Percentiles rank a stretch among this genome's conserved stretches.
Conservation (phyloP, 2,888 invertebrate genomes). For the Hesperia comma region DNA sequence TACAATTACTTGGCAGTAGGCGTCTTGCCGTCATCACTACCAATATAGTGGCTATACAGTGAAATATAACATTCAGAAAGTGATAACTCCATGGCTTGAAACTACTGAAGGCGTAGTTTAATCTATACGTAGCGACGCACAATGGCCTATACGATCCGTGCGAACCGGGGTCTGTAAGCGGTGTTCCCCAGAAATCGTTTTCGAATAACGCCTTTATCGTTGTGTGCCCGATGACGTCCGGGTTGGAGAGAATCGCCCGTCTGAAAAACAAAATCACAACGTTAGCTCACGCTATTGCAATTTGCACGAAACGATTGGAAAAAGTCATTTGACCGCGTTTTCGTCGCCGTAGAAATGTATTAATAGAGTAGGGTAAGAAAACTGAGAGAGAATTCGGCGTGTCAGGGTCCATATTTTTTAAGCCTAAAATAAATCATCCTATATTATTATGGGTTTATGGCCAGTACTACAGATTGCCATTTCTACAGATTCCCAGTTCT, state of each 20-base stretch:
- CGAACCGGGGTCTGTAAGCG: constrained; percentile 94
- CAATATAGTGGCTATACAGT: constrained; percentile 92
- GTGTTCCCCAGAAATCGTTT: constrained; percentile 99
- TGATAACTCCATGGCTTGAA: constrained; percentile 93
- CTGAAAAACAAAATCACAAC: constrained; percentile 84
- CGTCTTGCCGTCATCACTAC: constrained; percentile 91
- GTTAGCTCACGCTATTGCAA: constrained; percentile 46
- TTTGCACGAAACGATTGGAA: constrained; percentile 35
- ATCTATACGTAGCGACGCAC: constrained; percentile 93
- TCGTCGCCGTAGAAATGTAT: constrained; percentile 12
- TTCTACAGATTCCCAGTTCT: too few species aligned
- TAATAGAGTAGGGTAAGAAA: background rate
- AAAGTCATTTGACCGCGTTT: constrained; percentile 24
- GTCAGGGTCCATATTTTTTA: too few species aligned
- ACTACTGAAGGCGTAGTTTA: constrained; percentile 91
- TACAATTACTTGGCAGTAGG: constrained; percentile 86
- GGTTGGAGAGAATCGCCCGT: constrained; percentile 97
- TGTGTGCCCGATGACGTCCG: constrained; percentile 93
- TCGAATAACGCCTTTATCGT: constrained; percentile 92
- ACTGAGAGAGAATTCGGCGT: background rate
- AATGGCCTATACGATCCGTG: constrained; percentile 98
- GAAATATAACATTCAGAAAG: constrained; percentile 92
- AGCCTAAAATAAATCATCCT: too few species aligned
- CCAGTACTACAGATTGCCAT: too few species aligned
- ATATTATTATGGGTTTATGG: too few species aligned